Conservation (phyloP, 2,797 vertebrate genomes). For the Iguana delicatissima region DNA sequence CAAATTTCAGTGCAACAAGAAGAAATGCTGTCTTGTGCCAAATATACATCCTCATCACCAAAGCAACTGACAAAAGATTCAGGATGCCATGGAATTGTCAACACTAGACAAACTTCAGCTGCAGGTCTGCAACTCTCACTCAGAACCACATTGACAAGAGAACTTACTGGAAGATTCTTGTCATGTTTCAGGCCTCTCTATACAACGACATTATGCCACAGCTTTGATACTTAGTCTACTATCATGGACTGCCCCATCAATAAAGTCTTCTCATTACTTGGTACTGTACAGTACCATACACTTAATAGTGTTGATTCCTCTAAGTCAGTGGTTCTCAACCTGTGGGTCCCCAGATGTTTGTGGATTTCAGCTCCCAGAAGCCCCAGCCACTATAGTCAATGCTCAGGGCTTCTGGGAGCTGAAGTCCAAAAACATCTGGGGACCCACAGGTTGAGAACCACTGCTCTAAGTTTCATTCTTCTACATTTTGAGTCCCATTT, state of each 20-base stretch:
- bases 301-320: background rate
- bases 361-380: no score
- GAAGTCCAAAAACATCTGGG: no score
- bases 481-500: background rate
- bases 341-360: no score
- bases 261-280: background rate
- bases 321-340: no score
- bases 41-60: constrained; percentile 4
- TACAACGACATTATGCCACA: background rate
- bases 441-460: no score
- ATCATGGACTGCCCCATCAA: no score
- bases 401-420: no score
- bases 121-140: background rate
- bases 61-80: constrained; percentile 18
- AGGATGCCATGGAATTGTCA: background rate
- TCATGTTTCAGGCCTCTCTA: background rate
- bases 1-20: constrained; percentile 72
- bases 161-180: background rate
- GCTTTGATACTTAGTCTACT: background rate
- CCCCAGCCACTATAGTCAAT: no score
- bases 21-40: constrained; percentile 50
- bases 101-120: constrained; percentile 10
- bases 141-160: background rate
- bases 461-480: background rate
- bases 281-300: background rate